phyloP scores from a whole-genome alignment of 2,888 invertebrate species.

The Plagiodera versicolora region DNA sequence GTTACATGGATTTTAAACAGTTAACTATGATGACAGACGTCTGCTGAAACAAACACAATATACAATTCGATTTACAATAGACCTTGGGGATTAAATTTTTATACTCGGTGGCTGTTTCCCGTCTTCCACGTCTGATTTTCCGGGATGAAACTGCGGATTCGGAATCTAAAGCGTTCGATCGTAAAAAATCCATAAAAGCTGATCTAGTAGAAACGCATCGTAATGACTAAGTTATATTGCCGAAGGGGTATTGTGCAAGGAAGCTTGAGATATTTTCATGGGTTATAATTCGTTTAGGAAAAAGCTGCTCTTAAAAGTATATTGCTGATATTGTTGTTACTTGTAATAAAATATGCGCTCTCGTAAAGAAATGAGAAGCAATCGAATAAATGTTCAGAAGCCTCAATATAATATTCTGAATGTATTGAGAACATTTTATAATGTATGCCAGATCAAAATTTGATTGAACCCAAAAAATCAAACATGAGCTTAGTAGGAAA shows the following conservation, averaged over 20 bases:
- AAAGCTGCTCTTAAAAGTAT: constrained; percentile 30
- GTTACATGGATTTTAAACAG: no score
- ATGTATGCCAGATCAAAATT: no score
- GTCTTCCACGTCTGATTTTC: constrained; percentile 40
- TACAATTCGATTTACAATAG: constrained; percentile 12
- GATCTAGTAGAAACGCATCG: constrained; percentile 49
- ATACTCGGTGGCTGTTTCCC: constrained; percentile 29
- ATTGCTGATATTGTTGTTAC: constrained; percentile 23
- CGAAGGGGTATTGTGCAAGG: constrained; percentile 40
- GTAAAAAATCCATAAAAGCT: constrained; percentile 49
- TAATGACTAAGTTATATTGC: constrained; percentile 48
- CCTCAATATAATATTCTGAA: no score
- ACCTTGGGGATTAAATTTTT: constrained; percentile 29
- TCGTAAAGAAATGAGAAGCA: constrained; percentile 15
- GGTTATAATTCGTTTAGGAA: constrained; percentile 31
- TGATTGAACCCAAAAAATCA: no score
- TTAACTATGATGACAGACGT: neutral
- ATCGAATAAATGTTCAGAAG: no score
- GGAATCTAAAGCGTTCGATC: constrained; percentile 42
- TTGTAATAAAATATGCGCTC: constrained; percentile 28
- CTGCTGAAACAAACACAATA: neutral
- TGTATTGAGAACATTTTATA: no score
- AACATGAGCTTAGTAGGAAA: no score
- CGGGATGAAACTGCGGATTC: constrained; percentile 38
- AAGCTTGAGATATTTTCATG: constrained; percentile 41